Evolutionary conservation across 30 jellyfish, hydroid and myxozoan genomes (phyloP).

Genomic region (Rhopilema esculentum): DNA sequence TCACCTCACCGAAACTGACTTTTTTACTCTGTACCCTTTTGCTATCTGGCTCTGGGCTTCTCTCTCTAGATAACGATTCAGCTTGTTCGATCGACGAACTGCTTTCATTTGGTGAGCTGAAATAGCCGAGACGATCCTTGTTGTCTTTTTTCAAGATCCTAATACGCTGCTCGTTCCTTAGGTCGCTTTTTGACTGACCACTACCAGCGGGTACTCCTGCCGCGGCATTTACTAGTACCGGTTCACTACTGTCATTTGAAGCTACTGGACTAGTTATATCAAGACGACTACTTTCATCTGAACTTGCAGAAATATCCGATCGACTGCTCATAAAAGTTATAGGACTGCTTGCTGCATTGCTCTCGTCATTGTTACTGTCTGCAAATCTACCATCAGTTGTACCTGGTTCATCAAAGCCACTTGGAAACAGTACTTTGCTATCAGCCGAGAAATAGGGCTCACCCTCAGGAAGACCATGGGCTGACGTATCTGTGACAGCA

Average conservation of each 20-base stretch:
- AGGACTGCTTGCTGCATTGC: conserved; percentile 13
- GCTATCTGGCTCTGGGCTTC: conserved; percentile 62
- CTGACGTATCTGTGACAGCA: background rate
- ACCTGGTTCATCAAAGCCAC: conserved; percentile 39
- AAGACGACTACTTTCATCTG: conserved; percentile 6
- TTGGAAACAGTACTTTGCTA: conserved; percentile 34
- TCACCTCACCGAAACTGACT: conserved; percentile 71
- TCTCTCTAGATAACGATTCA: conserved; percentile 27
- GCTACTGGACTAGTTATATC: background rate
- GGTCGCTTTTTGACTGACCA: conserved; percentile 20
- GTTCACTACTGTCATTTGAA: background rate
- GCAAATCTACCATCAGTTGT: background rate
- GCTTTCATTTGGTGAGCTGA: conserved; percentile 20
- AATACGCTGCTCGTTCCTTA: conserved; percentile 49
- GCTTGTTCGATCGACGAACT: background rate
- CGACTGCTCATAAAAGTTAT: conserved; percentile 58
- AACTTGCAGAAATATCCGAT: conserved; percentile 21
- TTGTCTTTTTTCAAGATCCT: conserved; percentile 47
- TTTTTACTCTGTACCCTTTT: conserved; percentile 38
- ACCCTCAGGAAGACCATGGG: background rate
- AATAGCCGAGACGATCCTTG: conserved; percentile 43
- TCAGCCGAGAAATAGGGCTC: background rate
- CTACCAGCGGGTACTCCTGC: background rate
- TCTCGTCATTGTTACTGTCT: background rate
- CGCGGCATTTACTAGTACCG: background rate